Conservation (phyloP, 2,888 invertebrate species). For the Dichetophora obliterata region DNA sequence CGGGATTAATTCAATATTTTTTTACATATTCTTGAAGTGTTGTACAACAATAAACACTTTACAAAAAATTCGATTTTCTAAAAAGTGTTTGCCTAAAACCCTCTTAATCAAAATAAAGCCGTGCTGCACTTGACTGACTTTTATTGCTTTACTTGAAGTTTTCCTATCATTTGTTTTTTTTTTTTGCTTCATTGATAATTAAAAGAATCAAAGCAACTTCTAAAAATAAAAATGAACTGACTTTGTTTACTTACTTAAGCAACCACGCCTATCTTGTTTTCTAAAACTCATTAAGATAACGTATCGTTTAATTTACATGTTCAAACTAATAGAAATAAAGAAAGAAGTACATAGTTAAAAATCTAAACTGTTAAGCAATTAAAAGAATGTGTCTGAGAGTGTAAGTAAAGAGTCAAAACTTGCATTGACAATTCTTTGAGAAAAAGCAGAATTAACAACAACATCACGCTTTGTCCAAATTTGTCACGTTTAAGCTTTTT, state of each 20-base stretch:
- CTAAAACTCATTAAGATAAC: conserved; percentile 15
- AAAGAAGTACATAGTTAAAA: background rate
- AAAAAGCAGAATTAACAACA: background rate
- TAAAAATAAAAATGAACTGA: background rate
- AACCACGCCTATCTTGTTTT: background rate
- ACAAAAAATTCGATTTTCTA: too few relatives aligned
- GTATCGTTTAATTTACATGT: conserved; percentile 28
- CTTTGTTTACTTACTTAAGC: too few relatives aligned
- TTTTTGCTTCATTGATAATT: background rate
- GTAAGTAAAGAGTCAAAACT: background rate
- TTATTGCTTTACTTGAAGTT: too few relatives aligned
- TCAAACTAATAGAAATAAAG: background rate
- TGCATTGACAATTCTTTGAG: background rate
- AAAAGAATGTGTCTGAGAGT: conserved; percentile 10
- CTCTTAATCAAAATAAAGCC: too few relatives aligned
- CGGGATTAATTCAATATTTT: too few relatives aligned
- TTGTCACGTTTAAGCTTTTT: conserved; percentile 25
- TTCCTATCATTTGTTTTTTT: too few relatives aligned
- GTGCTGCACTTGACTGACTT: too few relatives aligned
- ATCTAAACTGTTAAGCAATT: conserved; percentile 13
- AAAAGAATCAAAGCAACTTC: background rate
- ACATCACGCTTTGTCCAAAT: conserved; percentile 4
- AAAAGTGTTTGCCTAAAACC: too few relatives aligned
- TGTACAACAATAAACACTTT: too few relatives aligned
- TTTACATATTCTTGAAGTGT: too few relatives aligned